Conservation (phyloP, 2,113 vertebrate genomes). For the Periophthalmodon schlosseri region DNA sequence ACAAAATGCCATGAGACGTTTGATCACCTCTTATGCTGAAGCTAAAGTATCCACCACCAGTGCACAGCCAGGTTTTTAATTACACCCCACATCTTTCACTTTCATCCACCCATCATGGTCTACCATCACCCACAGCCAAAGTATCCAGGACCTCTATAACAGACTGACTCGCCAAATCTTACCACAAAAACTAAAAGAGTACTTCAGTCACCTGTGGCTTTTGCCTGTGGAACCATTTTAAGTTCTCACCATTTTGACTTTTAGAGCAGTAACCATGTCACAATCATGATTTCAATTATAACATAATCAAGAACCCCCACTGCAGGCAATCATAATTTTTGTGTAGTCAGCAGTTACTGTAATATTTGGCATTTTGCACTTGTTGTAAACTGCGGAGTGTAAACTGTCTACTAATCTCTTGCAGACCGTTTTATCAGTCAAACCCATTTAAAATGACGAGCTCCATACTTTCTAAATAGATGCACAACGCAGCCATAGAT, state of each 20-base stretch:
- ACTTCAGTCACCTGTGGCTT: constrained; percentile 61
- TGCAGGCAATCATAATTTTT: too few species aligned
- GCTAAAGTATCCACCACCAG: constrained; percentile 28
- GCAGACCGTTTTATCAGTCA: too few species aligned
- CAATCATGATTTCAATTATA: too few species aligned
- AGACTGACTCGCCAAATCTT: constrained; percentile 49
- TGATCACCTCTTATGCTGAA: constrained; percentile 24
- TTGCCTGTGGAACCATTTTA: background rate
- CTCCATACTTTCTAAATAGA: too few species aligned
- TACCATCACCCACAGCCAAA: constrained; percentile 6
- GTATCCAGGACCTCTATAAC: constrained; percentile 43
- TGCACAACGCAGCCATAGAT: too few species aligned
- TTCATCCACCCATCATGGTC: constrained; percentile 9
- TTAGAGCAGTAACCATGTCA: too few species aligned
- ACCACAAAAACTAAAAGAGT: constrained; percentile 25
- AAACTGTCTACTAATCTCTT: too few species aligned
- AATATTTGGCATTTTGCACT: too few species aligned
- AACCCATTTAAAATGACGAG: too few species aligned
- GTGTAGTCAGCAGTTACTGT: too few species aligned
- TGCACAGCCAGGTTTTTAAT: constrained; percentile 35
- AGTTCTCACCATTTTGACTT: background rate
- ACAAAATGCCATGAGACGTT: constrained; percentile 24
- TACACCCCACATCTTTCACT: constrained; percentile 17
- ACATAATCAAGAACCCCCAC: too few species aligned
- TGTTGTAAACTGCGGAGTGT: too few species aligned